Percentiles rank a stretch among this genome's conserved stretches.
These are phyloP conservation scores for Opisthograptis luteolata DNA, from an alignment of 2,888 invertebrate genomes.

Conservation along the genomic window DNA sequence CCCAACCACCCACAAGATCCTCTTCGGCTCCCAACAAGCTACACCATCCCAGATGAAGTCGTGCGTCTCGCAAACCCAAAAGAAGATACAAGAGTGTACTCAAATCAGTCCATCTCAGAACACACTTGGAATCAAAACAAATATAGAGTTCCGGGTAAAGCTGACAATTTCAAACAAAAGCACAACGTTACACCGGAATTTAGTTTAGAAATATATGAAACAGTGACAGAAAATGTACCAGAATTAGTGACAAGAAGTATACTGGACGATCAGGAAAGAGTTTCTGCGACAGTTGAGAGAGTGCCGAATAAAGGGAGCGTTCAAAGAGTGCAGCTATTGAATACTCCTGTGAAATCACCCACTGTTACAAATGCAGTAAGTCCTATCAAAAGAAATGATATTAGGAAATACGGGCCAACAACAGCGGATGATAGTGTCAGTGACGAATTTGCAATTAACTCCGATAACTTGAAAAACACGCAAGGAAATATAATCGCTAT, in stretches of 20 bases:
- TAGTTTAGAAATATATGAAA: slow-evolving; percentile 19
- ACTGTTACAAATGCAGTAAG: slow-evolving; percentile 6
- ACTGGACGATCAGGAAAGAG: slow-evolving; percentile 15
- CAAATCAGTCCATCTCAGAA: slow-evolving; percentile 53
- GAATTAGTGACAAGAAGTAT: slow-evolving; percentile 4
- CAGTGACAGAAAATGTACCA: slow-evolving; percentile 3
- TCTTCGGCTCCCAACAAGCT: neutral
- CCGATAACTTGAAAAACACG: slow-evolving; percentile 20
- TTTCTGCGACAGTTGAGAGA: slow-evolving; percentile 47
- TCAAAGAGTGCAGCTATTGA: slow-evolving; percentile 47
- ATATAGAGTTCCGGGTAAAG: neutral
- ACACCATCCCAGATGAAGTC: neutral
- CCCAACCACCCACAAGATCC: neutral
- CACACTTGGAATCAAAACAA: slow-evolving; percentile 29
- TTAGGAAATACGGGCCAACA: neutral
- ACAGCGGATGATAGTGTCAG: neutral
- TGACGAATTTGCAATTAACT: slow-evolving; percentile 26
- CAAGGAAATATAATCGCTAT: neutral
- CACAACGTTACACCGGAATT: slow-evolving; percentile 14
- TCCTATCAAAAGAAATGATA: slow-evolving; percentile 11
- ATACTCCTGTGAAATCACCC: slow-evolving; percentile 51
- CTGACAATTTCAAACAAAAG: slow-evolving; percentile 8
- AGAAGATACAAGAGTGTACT: slow-evolving; percentile 40
- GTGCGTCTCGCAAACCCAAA: neutral
- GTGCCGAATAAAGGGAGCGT: slow-evolving; percentile 53